Percentiles rank a stretch among this genome's conserved stretches.
These are phyloP conservation scores for Anadara kagoshimensis DNA, from an alignment of 1,140 invertebrate genomes.

Conservation along the genomic window DNA sequence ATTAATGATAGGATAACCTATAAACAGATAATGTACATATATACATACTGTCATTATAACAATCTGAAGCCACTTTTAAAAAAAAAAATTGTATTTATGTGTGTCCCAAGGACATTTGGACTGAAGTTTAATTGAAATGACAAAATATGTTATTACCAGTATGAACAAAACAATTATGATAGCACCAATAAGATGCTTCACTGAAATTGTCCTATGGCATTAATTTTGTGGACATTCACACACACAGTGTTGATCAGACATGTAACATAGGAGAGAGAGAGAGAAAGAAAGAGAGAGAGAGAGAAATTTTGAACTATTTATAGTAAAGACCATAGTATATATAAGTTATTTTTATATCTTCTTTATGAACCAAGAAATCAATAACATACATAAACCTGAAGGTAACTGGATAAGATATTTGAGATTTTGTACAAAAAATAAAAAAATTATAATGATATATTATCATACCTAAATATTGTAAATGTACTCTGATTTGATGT, in stretches of 20 bases:
- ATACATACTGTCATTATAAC: neutral
- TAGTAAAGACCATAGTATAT: too few species aligned
- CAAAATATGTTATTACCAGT: too few species aligned
- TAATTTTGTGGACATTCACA: too few species aligned
- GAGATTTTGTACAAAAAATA: neutral
- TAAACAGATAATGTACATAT: slow-evolving; percentile 24
- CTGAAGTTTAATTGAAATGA: neutral
- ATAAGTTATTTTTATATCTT: neutral
- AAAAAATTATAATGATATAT: too few species aligned
- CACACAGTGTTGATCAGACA: too few species aligned
- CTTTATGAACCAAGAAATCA: neutral
- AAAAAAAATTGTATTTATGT: neutral
- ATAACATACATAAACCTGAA: neutral
- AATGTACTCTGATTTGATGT: slow-evolving; percentile 99
- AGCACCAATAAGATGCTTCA: too few species aligned
- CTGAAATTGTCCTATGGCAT: too few species aligned
- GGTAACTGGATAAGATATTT: neutral
- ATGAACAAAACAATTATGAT: too few species aligned
- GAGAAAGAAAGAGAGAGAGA: too few species aligned
- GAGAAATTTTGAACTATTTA: too few species aligned
- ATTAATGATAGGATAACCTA: slow-evolving; percentile 96
- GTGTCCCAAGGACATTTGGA: neutral
- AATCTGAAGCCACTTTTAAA: neutral
- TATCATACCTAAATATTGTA: slow-evolving; percentile 91
- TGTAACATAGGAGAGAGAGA: too few species aligned